Base-by-base conservation (phyloP, 2,113 vertebrate genomes). In the Sapayoa aenigma region DNA sequence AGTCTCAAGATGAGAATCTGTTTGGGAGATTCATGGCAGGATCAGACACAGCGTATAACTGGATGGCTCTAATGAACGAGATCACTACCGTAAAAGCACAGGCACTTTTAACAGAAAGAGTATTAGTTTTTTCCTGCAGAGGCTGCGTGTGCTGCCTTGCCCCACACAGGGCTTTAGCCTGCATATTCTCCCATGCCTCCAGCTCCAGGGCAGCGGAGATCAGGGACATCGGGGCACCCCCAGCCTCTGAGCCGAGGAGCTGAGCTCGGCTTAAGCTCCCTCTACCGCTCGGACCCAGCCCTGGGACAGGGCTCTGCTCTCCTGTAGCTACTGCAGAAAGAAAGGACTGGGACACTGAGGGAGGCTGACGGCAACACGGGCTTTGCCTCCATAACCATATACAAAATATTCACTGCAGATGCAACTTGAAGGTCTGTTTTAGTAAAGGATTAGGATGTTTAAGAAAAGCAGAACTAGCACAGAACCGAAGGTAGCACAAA, bases 231-330 rank as follows among this genome's bases (percentile, higher is more conserved):
- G 17, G 50, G 39, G 13, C 25, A n/a, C 31, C 9, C n/a, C 5
- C 31, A 11, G 31, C 39, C 63, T 58, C 65, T 0, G 2, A 53
- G 69, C 0, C 0, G 56, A 67, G 22, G 16, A 63, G 60, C 91
- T 23, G 60, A 87, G 74, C 84, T 16, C 44, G 17, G 44, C 91
- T 82, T 22, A 91, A 83, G 96, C 96, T 95, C 97, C 97, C 95
- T 96, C 97, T 98, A 94, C 93, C 79, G 97, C 94, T 60, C 37
- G 2, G 60, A 65, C 31, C 72, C 78, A 71, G 82, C 14, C 44
- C 56, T 1, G 35, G 87, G 76, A 39, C 39, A 11, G 5, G 17
- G 65, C 66, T 31, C 73, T 9, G 47, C 47, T 55, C 35, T 33
- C 55, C 88, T 24, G 46, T 47, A 31, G 25, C 16, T 69, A 7